These are phyloP conservation scores for Orthonychiurus folsomi DNA, from an alignment of 2,888 invertebrate genomes.

Conservation along the genomic window DNA sequence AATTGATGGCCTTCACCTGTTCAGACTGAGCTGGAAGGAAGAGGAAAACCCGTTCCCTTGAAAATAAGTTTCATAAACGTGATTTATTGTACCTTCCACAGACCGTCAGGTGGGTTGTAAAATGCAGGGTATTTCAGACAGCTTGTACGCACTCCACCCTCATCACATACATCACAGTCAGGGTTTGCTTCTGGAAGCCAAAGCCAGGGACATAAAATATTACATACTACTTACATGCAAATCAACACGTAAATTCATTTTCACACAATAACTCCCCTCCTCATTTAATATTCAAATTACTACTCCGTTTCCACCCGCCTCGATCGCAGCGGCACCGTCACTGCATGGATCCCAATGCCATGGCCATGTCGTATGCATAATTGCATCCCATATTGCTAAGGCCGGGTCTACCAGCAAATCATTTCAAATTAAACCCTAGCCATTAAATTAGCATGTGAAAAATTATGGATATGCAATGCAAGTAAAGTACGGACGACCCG, in stretches of 20 bases:
- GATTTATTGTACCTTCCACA: neutral
- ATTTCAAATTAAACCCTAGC: too few species aligned
- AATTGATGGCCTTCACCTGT: neutral
- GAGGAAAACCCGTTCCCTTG: neutral
- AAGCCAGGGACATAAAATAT: constrained; percentile 1
- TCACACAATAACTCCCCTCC: constrained; percentile 1
- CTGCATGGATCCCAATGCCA: too few species aligned
- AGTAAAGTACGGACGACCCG: too few species aligned
- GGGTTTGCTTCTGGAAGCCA: neutral
- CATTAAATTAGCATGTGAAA: too few species aligned
- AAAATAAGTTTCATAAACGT: neutral
- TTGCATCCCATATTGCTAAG: too few species aligned
- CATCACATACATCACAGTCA: neutral
- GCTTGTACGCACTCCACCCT: neutral
- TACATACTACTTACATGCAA: neutral
- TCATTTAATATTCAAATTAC: neutral
- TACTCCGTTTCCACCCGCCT: too few species aligned
- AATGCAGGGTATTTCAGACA: too few species aligned
- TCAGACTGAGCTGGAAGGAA: neutral
- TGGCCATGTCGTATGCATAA: too few species aligned
- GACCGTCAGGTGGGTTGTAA: too few species aligned
- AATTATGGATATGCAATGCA: too few species aligned
- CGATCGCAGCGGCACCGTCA: too few species aligned
- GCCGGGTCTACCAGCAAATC: too few species aligned
- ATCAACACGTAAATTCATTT: constrained; percentile 1